Base-by-base conservation (phyloP, 2,797 vertebrate species). In the Miichthys miiuy region DNA sequence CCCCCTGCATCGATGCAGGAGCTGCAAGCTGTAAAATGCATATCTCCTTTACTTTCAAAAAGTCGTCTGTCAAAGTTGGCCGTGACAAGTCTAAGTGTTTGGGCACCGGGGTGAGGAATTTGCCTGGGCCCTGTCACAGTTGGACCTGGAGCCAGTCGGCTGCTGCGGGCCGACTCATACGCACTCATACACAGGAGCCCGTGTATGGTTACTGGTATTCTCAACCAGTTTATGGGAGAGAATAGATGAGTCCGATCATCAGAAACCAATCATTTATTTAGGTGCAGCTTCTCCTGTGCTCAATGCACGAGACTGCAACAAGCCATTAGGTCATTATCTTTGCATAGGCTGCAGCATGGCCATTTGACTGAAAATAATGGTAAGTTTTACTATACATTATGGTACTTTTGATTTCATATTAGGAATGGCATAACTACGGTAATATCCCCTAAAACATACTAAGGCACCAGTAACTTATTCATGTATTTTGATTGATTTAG, bases 71-170 rank as follows among this genome's bases (percentile, higher is more conserved):
- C 95, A 94, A 89, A 80, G 86, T 87, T 84, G 87, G 71, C 87
- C 48, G 1, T 90, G 94, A 95, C 96, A 93, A 72, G 82, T 88
- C 82, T 89, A 91, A 95, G 89, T 90, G 89, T 92, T 90, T 73
- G 92, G 83, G 86, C 96, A 95, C 89, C 46, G 71, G 84, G 68
- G 89, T 95, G 96, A 96, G 95, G 95, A 96, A 96, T 96, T 96
- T 96, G 87, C 83, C 93, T 91, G 42, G 84, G 78, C 83, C 90
- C 68, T 76, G 96, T 87, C 89, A 96, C 93, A 88, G 81, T 85
- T 80, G 91, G 89, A 90, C 90, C 88, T 94, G 94, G 96, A 96
- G 96, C 94, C 94, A 91, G 88, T 67, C 81, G 93, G 94, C 92
- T 84, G 81, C 79, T 71, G 77, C 68, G 6, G 48, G 20, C 25